Base-by-base conservation (phyloP, 1,140 invertebrate genomes). In the Neodiprion lecontei region DNA sequence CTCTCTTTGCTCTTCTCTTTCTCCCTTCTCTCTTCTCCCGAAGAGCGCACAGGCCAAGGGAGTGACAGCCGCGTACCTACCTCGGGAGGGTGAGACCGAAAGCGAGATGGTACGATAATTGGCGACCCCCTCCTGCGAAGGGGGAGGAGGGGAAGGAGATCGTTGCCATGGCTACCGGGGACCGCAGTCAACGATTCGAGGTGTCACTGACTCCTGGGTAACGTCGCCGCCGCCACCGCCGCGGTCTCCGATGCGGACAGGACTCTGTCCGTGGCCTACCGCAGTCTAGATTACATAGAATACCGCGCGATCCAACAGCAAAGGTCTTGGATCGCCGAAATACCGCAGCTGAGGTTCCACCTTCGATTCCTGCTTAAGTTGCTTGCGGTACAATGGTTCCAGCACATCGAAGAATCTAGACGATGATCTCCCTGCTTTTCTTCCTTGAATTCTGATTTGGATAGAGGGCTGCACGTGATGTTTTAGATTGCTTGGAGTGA, bases 161-260 rank as follows among this genome's bases (percentile, higher is more conserved):
- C 82, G 86, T 88, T 87, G 80, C 87, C 85, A 88, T 88, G 85
- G 80, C 81, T 86, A 87, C 86, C 79, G 82, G 83, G 84, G 84
- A 86, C 85, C 84, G 81, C 83, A 77, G 79, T 77, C 76, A 76
- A 87, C 85, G 85, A 87, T 86, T 82, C 81, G 80, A 87, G 86
- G 87, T 88, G 87, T 88, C 87, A 87, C 85, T 88, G 87, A 88
- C 87, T 88, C 82, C 86, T 84, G 83, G 76, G 77, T 78, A 79
- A 72, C 77, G 79, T 40, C 79, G 28, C 53, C 11, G 50, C 10
- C 50, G 53, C 9, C 53, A 17, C 53, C 53, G 53, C 53, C 53
- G 53, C n/a, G 11, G 11, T 40, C 28, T 40, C 1, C 28, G 2
- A 4, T 5, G 28, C 28, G 28, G 28, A 40, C 28, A 40, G 28